Percentiles rank a stretch among this genome's conserved stretches.
Evolutionary conservation across 2,113 vertebrate genomes (phyloP).

Genomic region (Arvicanthis niloticus): DNA sequence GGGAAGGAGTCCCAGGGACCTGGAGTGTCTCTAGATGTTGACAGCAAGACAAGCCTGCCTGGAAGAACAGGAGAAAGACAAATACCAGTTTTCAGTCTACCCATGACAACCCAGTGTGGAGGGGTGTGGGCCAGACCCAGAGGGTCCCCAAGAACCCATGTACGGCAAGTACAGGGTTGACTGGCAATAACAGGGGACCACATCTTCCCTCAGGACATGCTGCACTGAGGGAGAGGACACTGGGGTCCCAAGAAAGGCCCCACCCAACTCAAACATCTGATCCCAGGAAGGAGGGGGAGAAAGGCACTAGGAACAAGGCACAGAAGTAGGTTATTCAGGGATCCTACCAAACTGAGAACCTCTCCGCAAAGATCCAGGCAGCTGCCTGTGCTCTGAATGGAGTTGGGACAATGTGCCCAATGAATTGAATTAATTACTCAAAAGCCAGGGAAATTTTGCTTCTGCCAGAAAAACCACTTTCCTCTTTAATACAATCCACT

Average conservation of each 20-base stretch:
- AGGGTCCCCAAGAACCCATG: not conserved
- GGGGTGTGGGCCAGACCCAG: rapidly evolving
- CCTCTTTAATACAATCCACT: conserved; percentile 27
- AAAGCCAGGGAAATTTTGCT: not conserved
- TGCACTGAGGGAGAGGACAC: rapidly evolving
- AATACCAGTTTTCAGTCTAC: too few species aligned
- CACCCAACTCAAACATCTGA: not conserved
- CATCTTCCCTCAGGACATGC: not conserved
- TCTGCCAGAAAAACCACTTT: not conserved
- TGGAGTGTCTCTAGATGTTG: rapidly evolving
- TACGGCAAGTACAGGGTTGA: rapidly evolving
- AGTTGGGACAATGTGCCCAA: not conserved
- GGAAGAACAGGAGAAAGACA: rapidly evolving
- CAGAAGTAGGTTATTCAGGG: not conserved
- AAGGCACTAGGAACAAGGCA: rapidly evolving
- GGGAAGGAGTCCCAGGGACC: not conserved
- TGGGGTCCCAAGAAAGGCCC: rapidly evolving
- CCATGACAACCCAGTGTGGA: rapidly evolving
- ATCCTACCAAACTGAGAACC: rapidly evolving
- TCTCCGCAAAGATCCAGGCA: not conserved
- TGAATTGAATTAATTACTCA: not conserved
- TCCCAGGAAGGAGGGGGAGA: rapidly evolving
- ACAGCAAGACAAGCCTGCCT: not conserved
- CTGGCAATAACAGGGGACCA: rapidly evolving
- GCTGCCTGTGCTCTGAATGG: not conserved